A percentile compares a stretch with the other conserved stretches of the same genome.
Evolutionary conservation across 1,140 invertebrate genomes (phyloP).

Genomic region (Psix sp.): DNA sequence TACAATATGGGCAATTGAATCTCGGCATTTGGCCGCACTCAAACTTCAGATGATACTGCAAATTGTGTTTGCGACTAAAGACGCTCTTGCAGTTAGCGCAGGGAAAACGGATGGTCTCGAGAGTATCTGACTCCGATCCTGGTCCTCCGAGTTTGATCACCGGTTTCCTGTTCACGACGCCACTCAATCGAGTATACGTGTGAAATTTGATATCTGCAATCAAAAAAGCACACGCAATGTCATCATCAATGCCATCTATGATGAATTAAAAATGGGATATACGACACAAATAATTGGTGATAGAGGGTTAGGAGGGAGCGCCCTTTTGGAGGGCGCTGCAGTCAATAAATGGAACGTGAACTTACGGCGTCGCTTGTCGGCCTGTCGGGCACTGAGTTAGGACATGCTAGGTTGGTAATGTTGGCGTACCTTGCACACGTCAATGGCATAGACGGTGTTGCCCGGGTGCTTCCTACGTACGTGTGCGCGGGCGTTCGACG

Average conservation of each 20-base stretch:
- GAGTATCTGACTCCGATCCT: no score
- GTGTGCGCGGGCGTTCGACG: conserved; percentile 68
- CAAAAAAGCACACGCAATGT: conserved; percentile 19
- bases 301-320: background rate
- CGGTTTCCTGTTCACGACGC: background rate
- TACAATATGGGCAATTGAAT: conserved; percentile 79
- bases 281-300: conserved; percentile 1
- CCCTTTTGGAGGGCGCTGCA: conserved; percentile 6
- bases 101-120: conserved; percentile 31
- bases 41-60: conserved; percentile 79
- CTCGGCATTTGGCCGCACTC: conserved; percentile 80
- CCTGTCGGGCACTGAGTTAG: conserved; percentile 20
- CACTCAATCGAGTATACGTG: conserved; percentile 37
- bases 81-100: conserved; percentile 67
- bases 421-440: conserved; percentile 52
- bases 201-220: conserved; percentile 47
- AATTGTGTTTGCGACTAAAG: conserved; percentile 80
- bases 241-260: background rate
- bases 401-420: conserved; percentile 28
- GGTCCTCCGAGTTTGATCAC: background rate
- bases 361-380: conserved; percentile 27
- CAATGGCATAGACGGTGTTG: conserved; percentile 55
- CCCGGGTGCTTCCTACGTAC: conserved; percentile 64
- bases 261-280: background rate
- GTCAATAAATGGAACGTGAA: conserved; percentile 8